Percentiles rank a stretch among this genome's conserved stretches.
phyloP scores from a whole-genome alignment of 2,888 invertebrate genomes.

The Drosophila neutralis region DNA sequence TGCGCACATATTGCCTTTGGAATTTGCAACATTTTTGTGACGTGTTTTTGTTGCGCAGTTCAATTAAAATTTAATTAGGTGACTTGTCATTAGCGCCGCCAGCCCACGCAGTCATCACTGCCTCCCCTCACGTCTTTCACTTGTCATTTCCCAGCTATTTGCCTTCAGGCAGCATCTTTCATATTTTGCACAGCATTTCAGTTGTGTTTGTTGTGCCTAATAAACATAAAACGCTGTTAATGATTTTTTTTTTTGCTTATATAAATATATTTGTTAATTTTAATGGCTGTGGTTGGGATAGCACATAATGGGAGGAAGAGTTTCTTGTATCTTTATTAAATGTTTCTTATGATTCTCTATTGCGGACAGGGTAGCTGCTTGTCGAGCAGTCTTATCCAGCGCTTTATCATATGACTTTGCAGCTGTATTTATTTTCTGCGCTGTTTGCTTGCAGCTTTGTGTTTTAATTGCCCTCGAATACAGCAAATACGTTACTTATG shows the following conservation, averaged over 20 bases:
- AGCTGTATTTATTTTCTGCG: conserved; percentile 11
- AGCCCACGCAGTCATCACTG: conserved; percentile 3
- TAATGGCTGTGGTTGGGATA: not conserved
- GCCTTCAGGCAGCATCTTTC: conserved; percentile 5
- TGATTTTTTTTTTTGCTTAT: conserved; percentile 1
- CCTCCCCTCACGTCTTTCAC: not conserved
- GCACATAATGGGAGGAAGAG: not conserved
- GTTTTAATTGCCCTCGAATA: conserved; percentile 34
- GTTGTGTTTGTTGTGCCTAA: conserved; percentile 18
- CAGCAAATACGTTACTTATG: not conserved
- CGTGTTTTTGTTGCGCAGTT: conserved; percentile 57
- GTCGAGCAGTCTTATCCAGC: not conserved
- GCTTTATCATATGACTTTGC: not conserved
- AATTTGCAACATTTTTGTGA: conserved; percentile 37
- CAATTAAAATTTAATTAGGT: conserved; percentile 68
- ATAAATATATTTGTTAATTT: conserved; percentile 1
- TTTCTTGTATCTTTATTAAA: not conserved
- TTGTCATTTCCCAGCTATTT: not conserved
- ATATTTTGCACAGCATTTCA: conserved; percentile 24
- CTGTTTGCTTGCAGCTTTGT: conserved; percentile 13
- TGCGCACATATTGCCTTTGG: conserved; percentile 26
- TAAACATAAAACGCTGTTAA: conserved; percentile 4
- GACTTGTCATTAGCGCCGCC: conserved; percentile 54
- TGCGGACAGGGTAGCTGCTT: not conserved
- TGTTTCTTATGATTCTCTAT: not conserved